phyloP scores from a whole-genome alignment of 2,113 vertebrate genomes.

The Meriones unguiculatus region DNA sequence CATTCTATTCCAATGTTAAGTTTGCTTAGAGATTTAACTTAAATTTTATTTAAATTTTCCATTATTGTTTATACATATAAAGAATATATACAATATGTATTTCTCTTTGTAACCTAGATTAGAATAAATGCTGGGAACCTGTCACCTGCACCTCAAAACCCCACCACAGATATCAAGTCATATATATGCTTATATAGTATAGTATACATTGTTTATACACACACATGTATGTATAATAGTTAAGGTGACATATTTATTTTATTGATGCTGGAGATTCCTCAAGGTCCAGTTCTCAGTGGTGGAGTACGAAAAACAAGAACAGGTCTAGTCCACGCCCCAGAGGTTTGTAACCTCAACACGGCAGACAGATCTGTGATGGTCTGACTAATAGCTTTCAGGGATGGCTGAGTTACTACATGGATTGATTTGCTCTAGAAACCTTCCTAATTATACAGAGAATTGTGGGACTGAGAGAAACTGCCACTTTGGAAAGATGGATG shows the following conservation, averaged over 20 bases:
- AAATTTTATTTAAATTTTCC: neutral
- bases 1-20: slow-evolving; percentile 27
- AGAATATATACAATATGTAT: neutral
- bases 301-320: slow-evolving; percentile 25
- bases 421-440: slow-evolving; percentile 57
- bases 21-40: slow-evolving; percentile 6
- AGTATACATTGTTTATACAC: neutral
- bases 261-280: slow-evolving; percentile 33
- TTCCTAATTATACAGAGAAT: slow-evolving; percentile 49
- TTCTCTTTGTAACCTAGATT: neutral
- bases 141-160: neutral
- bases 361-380: neutral
- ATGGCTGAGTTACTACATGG: slow-evolving; percentile 20
- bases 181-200: neutral
- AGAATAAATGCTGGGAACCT: neutral
- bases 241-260: slow-evolving; percentile 26
- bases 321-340: neutral
- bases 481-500: slow-evolving; percentile 38
- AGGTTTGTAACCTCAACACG: slow-evolving; percentile 37
- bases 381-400: slow-evolving; percentile 21
- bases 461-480: neutral
- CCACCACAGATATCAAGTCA: neutral
- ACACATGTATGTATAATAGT: neutral
- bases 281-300: neutral
- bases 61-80: neutral